phyloP scores from a whole-genome alignment of 2,797 vertebrate species.

The Alcedo quadribrachys region DNA sequence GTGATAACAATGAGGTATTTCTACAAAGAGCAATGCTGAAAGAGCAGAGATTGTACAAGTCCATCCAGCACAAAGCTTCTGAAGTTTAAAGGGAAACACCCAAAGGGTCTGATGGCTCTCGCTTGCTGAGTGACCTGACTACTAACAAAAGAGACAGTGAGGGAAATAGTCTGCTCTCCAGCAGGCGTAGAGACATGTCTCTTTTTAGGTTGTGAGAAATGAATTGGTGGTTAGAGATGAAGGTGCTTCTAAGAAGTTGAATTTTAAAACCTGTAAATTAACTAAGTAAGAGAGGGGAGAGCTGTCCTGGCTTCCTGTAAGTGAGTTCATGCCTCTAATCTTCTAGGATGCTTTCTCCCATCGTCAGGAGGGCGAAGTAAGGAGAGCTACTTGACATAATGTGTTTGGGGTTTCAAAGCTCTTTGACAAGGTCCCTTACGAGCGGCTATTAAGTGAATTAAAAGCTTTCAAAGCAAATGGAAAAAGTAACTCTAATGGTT shows the following conservation, averaged over 20 bases:
- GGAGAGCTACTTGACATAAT: conserved; percentile 48
- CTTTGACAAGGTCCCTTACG: conserved; percentile 24
- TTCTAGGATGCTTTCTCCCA: conserved; percentile 26
- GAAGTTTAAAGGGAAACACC: conserved; percentile 46
- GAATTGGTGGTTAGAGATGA: neutral
- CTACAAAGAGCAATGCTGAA: neutral
- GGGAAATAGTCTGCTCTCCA: neutral
- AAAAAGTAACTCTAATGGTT: conserved; percentile 20
- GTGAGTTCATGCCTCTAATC: conserved; percentile 32
- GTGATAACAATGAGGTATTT: conserved; percentile 33
- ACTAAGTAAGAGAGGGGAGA: neutral
- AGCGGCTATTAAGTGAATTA: conserved; percentile 52
- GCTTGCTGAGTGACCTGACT: conserved; percentile 8
- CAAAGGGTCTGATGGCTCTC: conserved; percentile 28
- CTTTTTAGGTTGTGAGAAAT: conserved; percentile 11
- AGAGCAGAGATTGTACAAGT: neutral
- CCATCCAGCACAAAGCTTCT: conserved; percentile 21
- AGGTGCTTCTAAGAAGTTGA: conserved; percentile 1
- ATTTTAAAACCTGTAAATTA: conserved; percentile 39
- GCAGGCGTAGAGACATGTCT: neutral
- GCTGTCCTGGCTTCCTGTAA: conserved; percentile 8
- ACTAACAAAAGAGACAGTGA: conserved; percentile 19
- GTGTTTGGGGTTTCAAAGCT: conserved; percentile 46
- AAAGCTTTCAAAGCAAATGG: neutral
- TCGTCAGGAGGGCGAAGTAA: neutral